Conservation (phyloP, 2,113 vertebrate genomes). For the Brienomyrus longianalis region DNA sequence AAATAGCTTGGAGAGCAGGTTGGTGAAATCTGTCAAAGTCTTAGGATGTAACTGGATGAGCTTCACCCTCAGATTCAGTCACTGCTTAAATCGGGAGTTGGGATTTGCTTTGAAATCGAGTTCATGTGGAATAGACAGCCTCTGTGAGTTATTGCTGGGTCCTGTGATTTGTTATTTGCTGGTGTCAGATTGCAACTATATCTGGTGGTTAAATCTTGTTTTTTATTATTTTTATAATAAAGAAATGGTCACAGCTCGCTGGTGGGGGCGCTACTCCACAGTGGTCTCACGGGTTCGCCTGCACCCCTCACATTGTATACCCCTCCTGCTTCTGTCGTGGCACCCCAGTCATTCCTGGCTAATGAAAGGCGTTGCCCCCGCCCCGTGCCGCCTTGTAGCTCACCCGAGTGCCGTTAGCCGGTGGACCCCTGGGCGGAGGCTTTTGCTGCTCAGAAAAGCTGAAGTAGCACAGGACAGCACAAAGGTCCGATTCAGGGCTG, state of each 20-base stretch:
- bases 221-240: not conserved
- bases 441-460: not conserved
- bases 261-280: not conserved
- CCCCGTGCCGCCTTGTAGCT: not conserved
- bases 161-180: not conserved
- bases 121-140: not conserved
- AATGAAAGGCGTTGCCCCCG: not conserved
- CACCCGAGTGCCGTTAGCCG: not conserved
- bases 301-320: not conserved
- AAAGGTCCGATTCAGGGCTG: conserved; percentile 57
- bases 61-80: not conserved
- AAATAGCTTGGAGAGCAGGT: not conserved
- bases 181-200: not conserved
- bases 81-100: not conserved
- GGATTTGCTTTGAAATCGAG: not conserved
- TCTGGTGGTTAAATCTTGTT: not conserved
- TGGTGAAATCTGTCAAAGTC: not conserved
- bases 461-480: conserved; percentile 27
- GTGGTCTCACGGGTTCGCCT: not conserved
- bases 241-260: not conserved
- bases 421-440: not conserved
- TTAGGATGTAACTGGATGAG: not conserved
- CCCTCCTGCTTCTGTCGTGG: not conserved
- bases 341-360: not conserved
- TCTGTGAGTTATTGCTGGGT: not conserved